These are phyloP conservation scores for Nyctibius bracteatus DNA, from an alignment of 2,113 vertebrate species.

Conservation along the genomic window DNA sequence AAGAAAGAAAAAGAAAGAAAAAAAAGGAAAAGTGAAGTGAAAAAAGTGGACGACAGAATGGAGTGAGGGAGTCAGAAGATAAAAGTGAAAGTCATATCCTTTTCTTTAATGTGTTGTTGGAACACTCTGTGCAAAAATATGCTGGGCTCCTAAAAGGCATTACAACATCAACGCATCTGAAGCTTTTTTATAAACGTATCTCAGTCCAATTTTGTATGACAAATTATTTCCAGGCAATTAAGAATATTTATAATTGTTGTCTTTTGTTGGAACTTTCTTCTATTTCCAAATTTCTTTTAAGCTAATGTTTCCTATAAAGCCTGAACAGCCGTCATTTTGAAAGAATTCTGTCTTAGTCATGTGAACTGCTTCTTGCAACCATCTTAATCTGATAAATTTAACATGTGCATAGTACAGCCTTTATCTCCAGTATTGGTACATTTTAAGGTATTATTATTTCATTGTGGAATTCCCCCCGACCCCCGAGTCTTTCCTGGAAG, in stretches of 20 bases:
- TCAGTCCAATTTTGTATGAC: conserved; percentile 57
- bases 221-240: conserved; percentile 78
- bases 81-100: conserved; percentile 49
- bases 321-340: conserved; percentile 47
- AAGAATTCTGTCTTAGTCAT: conserved; percentile 56
- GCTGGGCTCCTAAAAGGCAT: conserved; percentile 6
- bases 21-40: neutral
- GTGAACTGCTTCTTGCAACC: neutral
- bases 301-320: conserved; percentile 60
- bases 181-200: conserved; percentile 30
- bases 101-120: conserved; percentile 23
- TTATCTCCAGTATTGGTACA: conserved; percentile 14
- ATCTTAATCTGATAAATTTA: conserved; percentile 60
- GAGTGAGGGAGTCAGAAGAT: neutral
- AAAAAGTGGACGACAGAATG: neutral
- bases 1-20: neutral
- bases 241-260: conserved; percentile 72
- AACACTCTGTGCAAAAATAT: conserved; percentile 27
- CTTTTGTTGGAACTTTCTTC: conserved; percentile 59
- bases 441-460: conserved; percentile 46
- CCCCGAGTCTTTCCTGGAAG: conserved; percentile 3
- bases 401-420: neutral
- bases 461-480: neutral
- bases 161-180: conserved; percentile 30
- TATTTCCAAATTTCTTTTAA: conserved; percentile 63